phyloP scores from a whole-genome alignment of 2,888 invertebrate genomes.

The Chrysomela aeneicollis region DNA sequence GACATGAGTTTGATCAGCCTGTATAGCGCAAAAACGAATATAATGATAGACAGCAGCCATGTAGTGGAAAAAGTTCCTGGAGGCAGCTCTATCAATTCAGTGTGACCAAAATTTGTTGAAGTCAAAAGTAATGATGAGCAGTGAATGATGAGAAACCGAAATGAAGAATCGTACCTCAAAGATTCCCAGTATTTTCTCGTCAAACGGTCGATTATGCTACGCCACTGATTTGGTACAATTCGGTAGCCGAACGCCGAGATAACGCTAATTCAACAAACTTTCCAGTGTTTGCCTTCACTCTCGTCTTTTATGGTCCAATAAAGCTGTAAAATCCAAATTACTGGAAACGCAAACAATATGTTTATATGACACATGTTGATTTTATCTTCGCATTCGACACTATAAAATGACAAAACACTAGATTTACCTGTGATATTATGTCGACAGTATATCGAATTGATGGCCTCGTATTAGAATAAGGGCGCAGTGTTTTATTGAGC shows the following conservation, averaged over 20 bases:
- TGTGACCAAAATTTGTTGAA: too few relatives aligned
- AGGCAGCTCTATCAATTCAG: too few relatives aligned
- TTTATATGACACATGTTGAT: constrained; percentile 39
- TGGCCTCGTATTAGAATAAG: too few relatives aligned
- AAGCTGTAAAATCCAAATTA: constrained; percentile 35
- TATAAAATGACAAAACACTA: constrained; percentile 3
- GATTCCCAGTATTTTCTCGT: too few relatives aligned
- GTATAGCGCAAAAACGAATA: too few relatives aligned
- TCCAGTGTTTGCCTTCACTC: constrained; percentile 35
- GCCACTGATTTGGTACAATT: constrained; percentile 23
- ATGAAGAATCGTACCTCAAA: too few relatives aligned
- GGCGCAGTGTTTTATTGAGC: too few relatives aligned
- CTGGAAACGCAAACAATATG: constrained; percentile 36
- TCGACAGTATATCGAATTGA: neutral
- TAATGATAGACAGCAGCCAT: too few relatives aligned
- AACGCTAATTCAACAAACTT: constrained; percentile 30
- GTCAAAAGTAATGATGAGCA: too few relatives aligned
- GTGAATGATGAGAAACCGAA: too few relatives aligned
- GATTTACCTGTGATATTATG: neutral
- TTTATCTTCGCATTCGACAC: constrained; percentile 24
- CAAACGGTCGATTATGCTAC: neutral
- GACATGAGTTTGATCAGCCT: too few relatives aligned
- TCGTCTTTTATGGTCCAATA: constrained; percentile 35
- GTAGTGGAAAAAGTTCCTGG: too few relatives aligned
- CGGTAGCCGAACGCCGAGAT: constrained; percentile 29